Base-by-base conservation (phyloP, 2,888 invertebrate species). In the Drosophila diplacantha region DNA sequence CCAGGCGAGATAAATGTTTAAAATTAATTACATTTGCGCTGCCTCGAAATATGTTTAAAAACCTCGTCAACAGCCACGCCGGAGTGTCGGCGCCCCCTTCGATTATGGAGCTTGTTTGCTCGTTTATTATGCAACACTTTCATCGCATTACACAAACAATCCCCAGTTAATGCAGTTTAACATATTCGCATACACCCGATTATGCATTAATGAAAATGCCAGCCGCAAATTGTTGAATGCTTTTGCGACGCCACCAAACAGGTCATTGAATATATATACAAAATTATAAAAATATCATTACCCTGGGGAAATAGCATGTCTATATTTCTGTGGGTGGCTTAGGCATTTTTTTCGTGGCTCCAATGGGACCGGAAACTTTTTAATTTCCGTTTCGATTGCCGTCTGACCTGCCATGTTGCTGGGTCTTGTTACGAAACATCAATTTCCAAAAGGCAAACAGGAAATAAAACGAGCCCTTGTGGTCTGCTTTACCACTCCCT, bases 71-170 rank as follows among this genome's bases (percentile, higher is more conserved):
- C 35, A 18, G 35, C 39, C 26, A 4, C 11, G 8, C 22, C 22
- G 20, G 38, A 38, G 38, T 38, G 38, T 38, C 39, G 14, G 8
- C 39, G 14, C 38, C 38, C 18, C 38, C 57, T 59, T 35, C 16
- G 34, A 59, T 63, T 22, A 67, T 61, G 51, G 64, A 68, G 32
- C 29, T 34, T 47, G 69, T 59, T 51, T 68, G 29, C 50, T 47
- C 51, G 46, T 63, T 71, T 62, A 75, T 73, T 73, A 71, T 76
- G 63, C 56, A 44, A 54, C 63, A 74, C 80, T 82, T 71, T 80
- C 72, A 76, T 72, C 63, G 58, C 64, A 76, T 74, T 74, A 63
- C 66, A 46, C 43, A 52, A 65, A 74, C 70, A 65, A 67, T 52
- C 51, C 39, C 32, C 56, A 29, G 58, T 65, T 71, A 66, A 78